These are phyloP conservation scores for Synodontis membranacea DNA, from an alignment of 2,113 vertebrate species.

Conservation along the genomic window DNA sequence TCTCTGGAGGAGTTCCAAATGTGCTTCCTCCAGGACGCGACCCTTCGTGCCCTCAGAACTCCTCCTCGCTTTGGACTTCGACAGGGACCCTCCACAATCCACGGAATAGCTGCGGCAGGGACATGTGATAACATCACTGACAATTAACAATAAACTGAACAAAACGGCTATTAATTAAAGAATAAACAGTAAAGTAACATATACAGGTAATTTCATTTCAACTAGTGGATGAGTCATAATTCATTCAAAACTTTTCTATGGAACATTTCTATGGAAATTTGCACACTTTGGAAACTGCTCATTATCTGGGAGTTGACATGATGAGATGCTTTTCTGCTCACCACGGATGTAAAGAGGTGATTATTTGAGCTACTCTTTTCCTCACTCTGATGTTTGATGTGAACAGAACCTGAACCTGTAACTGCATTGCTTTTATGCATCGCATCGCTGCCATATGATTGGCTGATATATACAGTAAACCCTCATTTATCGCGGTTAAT, in stretches of 20 bases:
- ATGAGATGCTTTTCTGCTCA: background rate
- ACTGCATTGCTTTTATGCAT: background rate
- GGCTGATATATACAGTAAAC: too few species aligned
- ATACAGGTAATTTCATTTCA: background rate
- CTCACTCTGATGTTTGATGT: too few species aligned
- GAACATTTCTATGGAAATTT: background rate
- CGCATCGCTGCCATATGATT: background rate
- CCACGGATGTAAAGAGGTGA: background rate
- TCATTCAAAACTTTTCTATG: background rate
- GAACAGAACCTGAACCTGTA: background rate
- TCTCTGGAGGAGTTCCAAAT: slow-evolving; percentile 7
- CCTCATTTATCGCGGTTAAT: too few species aligned
- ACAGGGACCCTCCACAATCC: slow-evolving; percentile 42
- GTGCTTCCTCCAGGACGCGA: slow-evolving; percentile 64
- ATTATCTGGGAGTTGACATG: background rate
- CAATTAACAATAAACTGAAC: background rate
- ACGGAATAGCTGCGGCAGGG: slow-evolving; percentile 4
- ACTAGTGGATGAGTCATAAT: background rate
- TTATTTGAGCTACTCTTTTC: background rate
- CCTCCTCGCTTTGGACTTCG: slow-evolving; percentile 44
- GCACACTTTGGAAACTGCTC: background rate
- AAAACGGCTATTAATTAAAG: background rate
- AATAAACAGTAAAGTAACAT: background rate
- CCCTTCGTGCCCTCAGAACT: slow-evolving; percentile 50
- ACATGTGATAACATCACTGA: slow-evolving; percentile 5